Percentiles rank a stretch among this genome's conserved stretches.
These are phyloP conservation scores for Piaya cayana DNA, from an alignment of 2,113 vertebrate species.

Conservation along the genomic window DNA sequence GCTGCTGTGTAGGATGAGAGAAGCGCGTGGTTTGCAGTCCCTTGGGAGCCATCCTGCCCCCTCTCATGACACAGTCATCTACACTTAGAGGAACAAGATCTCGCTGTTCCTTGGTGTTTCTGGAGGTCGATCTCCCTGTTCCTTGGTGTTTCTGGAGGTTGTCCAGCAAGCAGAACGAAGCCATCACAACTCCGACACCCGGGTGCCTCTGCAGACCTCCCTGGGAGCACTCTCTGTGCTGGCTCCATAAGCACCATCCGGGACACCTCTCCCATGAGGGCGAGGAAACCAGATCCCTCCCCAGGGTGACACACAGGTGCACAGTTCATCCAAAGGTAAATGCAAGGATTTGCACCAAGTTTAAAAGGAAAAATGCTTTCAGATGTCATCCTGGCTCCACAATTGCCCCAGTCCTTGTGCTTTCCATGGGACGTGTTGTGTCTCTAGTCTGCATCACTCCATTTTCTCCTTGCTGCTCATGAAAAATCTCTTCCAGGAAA, in stretches of 20 bases:
- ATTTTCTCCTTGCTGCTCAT: background rate
- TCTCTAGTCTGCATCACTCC: background rate
- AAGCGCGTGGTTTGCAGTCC: background rate
- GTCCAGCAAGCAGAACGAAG: background rate
- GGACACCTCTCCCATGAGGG: background rate
- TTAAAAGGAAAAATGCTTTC: background rate
- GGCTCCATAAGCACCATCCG: background rate
- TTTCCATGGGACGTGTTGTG: accelerated
- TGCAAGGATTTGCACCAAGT: background rate
- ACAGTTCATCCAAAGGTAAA: background rate
- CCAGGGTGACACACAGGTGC: background rate
- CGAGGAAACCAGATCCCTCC: background rate
- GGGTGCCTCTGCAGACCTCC: background rate
- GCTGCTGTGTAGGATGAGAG: background rate
- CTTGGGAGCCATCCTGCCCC: background rate
- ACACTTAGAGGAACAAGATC: background rate
- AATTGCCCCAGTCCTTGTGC: background rate
- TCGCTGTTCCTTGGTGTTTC: background rate
- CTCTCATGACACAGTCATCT: background rate
- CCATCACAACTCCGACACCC: background rate
- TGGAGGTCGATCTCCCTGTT: background rate
- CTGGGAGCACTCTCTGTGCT: accelerated
- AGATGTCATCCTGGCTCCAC: background rate
- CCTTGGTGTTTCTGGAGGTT: background rate
- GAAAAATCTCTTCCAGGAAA: background rate